Base-by-base conservation (phyloP, 2,888 invertebrate species). In the Hydrotaea cyrtoneurina region DNA sequence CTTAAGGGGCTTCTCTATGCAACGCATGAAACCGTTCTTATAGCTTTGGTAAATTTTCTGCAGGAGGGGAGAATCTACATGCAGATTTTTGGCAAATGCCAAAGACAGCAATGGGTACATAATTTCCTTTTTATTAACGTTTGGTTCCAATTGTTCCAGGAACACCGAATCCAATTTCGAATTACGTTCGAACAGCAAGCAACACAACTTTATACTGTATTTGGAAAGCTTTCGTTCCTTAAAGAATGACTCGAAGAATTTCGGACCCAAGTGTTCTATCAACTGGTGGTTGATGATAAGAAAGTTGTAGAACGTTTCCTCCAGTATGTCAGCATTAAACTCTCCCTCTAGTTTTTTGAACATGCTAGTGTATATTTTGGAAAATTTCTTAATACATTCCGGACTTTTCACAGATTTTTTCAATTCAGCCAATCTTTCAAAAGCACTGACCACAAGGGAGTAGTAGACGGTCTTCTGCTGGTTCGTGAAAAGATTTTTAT, bases 1-100 rank as follows among this genome's bases (percentile, higher is more conserved):
- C 92, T 96, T 96, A 84, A 95, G 95, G 0, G 95, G 96, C 88
- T 95, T 95, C 88, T 95, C 94, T 57, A 96, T 91, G 83, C 94
- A 93, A 90, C 95, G 95, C 72, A 93, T 90, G 46, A 96, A 94
- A 85, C 95, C 94, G 0, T 93, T 91, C 90, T 95, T 94, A 86
- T 95, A 95, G 87, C 94, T 93, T 62, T 93, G 92, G 88, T 93
- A 95, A 76, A 96, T 92, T 72, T 91, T 93, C 23, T 89, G 88
- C 3, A 95, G 89, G 31, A 95, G 91, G 26, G 93, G 91, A 50
- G 93, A 91, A 0, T 93, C 89, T 3, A 91, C 15, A 2, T 79
- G 4, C 4, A 90, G 80, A n/a, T 87, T 81, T 7, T 88, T 86
- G 0, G 86, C 89, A 89, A 92, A 94, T 88, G 88, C 93, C 85